Evolutionary conservation across 2,888 invertebrate genomes (phyloP).

Genomic region (Caenorhabditis zanzibari): DNA sequence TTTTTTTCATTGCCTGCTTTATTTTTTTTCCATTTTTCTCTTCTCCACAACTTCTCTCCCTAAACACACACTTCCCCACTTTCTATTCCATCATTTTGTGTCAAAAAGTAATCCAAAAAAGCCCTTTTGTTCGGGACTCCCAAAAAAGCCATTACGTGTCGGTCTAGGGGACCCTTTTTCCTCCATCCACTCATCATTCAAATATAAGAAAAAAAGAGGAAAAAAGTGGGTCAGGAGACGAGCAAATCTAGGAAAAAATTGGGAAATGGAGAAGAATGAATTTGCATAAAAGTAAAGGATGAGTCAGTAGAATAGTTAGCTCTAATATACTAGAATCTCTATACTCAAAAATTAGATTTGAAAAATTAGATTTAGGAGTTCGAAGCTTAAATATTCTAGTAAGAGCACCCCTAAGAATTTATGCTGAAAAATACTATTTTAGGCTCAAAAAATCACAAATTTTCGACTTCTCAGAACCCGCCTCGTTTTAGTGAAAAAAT

Average conservation of each 20-base stretch:
- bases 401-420: too few species aligned
- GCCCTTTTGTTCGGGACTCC: conserved; percentile 29
- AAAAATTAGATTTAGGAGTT: too few species aligned
- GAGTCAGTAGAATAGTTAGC: too few species aligned
- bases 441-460: too few species aligned
- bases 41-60: background rate
- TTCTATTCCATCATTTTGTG: background rate
- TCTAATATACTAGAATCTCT: too few species aligned
- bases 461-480: too few species aligned
- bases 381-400: too few species aligned
- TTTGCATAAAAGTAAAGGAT: background rate
- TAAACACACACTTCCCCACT: background rate
- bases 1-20: conserved; percentile 10
- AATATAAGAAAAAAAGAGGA: conserved; percentile 20
- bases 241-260: conserved; percentile 2
- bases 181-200: conserved; percentile 40
- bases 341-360: too few species aligned
- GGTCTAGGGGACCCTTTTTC: too few species aligned
- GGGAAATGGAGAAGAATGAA: background rate
- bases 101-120: conserved; percentile 57
- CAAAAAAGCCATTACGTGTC: conserved; percentile 54
- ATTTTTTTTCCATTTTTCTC: conserved; percentile 3
- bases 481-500: too few species aligned
- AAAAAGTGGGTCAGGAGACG: background rate
- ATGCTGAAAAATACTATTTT: too few species aligned